These are phyloP conservation scores for Adelognathus sp. DNA, from an alignment of 2,888 invertebrate genomes.

Conservation along the genomic window DNA sequence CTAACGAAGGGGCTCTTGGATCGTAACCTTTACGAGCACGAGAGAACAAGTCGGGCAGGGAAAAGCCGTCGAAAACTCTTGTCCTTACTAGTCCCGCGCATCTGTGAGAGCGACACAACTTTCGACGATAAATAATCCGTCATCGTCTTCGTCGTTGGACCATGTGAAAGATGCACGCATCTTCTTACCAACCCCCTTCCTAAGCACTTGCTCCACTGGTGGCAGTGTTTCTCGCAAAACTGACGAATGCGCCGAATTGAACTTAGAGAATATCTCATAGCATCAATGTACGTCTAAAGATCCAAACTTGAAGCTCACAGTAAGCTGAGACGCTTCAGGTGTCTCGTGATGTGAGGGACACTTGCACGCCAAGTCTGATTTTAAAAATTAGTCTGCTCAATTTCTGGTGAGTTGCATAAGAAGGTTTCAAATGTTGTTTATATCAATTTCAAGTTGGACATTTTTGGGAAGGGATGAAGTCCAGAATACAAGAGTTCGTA, in stretches of 20 bases:
- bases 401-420: too few relatives aligned
- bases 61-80: slow-evolving; percentile 26
- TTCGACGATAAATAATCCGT: slow-evolving; percentile 21
- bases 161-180: not conserved
- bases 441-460: too few relatives aligned
- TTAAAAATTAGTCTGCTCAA: slow-evolving; percentile 43
- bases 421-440: too few relatives aligned
- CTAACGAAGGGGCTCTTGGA: slow-evolving; percentile 65
- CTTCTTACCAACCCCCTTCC: not conserved
- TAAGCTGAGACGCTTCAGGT: slow-evolving; percentile 1
- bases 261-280: slow-evolving; percentile 13
- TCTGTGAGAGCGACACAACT: not conserved
- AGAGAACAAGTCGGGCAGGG: slow-evolving; percentile 26
- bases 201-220: not conserved
- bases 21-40: slow-evolving; percentile 57
- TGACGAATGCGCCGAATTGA: not conserved
- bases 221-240: not conserved
- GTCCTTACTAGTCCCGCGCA: not conserved
- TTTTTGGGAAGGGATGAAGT: too few relatives aligned
- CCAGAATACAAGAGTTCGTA: too few relatives aligned
- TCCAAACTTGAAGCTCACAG: slow-evolving; percentile 27
- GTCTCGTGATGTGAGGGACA: not conserved
- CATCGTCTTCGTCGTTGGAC: not conserved
- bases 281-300: slow-evolving; percentile 13
- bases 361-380: slow-evolving; percentile 16